Percentiles rank a stretch among this genome's conserved stretches.
phyloP scores from a whole-genome alignment of 1,140 invertebrate genomes.

The Aphaenogaster ashmeadi region DNA sequence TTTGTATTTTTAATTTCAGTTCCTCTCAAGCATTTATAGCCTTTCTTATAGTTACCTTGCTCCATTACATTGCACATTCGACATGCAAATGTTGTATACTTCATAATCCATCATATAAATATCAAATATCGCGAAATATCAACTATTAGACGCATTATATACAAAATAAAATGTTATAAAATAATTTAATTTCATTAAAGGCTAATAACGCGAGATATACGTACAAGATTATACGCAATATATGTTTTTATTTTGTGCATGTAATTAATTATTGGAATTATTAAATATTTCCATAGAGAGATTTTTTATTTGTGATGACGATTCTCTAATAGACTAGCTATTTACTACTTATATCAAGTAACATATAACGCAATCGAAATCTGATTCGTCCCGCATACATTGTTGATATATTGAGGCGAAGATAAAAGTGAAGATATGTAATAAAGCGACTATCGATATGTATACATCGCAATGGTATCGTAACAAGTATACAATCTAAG shows the following conservation, averaged over 20 bases:
- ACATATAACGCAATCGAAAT: conserved; percentile 20
- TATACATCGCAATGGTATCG: conserved; percentile 63
- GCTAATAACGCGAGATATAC: conserved; percentile 36
- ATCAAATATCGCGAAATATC: neutral
- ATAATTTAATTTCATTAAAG: conserved; percentile 3
- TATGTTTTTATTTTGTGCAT: neutral
- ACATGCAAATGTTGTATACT: conserved; percentile 27
- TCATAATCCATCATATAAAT: conserved; percentile 10
- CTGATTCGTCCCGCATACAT: neutral
- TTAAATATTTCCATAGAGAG: neutral
- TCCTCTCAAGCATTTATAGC: conserved; percentile 13
- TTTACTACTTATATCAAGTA: conserved; percentile 39
- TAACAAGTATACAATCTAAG: conserved; percentile 66
- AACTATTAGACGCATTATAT: conserved; percentile 35
- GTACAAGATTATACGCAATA: neutral
- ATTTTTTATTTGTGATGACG: conserved; percentile 2
- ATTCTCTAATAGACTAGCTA: conserved; percentile 45
- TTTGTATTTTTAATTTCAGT: conserved; percentile 17
- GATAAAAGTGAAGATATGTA: conserved; percentile 34
- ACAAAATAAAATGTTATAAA: conserved; percentile 27
- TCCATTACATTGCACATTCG: conserved; percentile 15
- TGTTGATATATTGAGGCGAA: neutral
- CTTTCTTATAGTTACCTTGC: neutral
- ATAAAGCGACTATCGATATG: conserved; percentile 45
- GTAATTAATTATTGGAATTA: conserved; percentile 17